Percentiles rank a stretch among this genome's conserved stretches.
Conservation (phyloP, 2,113 vertebrate species). For the Gobius niger region DNA sequence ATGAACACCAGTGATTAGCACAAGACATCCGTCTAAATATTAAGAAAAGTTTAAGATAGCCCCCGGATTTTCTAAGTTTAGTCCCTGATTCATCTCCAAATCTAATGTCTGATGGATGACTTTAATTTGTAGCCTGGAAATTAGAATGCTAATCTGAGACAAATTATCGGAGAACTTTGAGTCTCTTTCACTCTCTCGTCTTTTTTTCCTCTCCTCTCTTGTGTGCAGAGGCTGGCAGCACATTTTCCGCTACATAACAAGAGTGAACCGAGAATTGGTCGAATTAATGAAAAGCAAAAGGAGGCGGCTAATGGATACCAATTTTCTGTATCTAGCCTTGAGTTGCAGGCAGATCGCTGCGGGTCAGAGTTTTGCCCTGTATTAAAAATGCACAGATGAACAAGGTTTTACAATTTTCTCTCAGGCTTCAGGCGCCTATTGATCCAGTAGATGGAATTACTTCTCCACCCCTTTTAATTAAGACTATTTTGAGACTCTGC, state of each 20-base stretch:
- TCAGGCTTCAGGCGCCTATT: not conserved
- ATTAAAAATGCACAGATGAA: constrained; percentile 23
- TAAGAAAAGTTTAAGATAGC: constrained; percentile 20
- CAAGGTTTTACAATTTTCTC: constrained; percentile 1
- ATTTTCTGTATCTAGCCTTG: constrained; percentile 40
- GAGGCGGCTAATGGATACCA: constrained; percentile 49
- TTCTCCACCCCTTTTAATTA: not conserved
- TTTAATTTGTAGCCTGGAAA: constrained; percentile 51
- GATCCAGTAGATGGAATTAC: constrained; percentile 2
- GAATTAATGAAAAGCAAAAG: constrained; percentile 62
- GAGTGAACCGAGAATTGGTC: constrained; percentile 37
- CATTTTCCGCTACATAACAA: constrained; percentile 57
- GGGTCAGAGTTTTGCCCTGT: constrained; percentile 27
- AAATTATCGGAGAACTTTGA: constrained; percentile 47
- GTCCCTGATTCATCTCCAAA: constrained; percentile 29
- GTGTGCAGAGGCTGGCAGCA: constrained; percentile 27
- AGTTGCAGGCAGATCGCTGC: constrained; percentile 28
- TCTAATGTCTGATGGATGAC: constrained; percentile 42
- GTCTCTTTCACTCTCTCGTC: not conserved
- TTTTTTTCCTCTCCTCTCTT: constrained; percentile 24
- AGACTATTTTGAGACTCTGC: not conserved
- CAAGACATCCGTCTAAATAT: constrained; percentile 11
- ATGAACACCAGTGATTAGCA: constrained; percentile 12
- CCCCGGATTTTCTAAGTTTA: constrained; percentile 35
- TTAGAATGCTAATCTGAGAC: constrained; percentile 55